Evolutionary conservation across 2,113 vertebrate genomes (phyloP).

Genomic region (Forbesichthys papilliferus): DNA sequence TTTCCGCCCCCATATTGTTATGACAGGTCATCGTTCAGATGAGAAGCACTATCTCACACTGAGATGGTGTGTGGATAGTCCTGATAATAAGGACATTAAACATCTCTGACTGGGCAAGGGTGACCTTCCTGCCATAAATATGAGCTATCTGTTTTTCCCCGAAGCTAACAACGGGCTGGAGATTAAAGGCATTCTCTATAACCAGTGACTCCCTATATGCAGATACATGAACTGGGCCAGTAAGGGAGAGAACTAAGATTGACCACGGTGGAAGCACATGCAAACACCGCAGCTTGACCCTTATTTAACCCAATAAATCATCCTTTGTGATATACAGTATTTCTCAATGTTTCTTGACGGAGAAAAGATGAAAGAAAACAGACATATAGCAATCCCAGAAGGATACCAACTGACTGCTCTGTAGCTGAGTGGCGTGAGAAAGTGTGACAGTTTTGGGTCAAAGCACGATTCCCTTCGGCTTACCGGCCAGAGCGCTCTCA

Average conservation of each 20-base stretch:
- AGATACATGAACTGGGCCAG: not conserved
- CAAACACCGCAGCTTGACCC: not conserved
- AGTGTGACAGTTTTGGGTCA: slow-evolving; percentile 69
- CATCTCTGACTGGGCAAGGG: slow-evolving; percentile 32
- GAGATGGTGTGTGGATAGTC: slow-evolving; percentile 26
- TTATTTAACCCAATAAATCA: slow-evolving; percentile 16
- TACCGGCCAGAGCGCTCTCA: slow-evolving; percentile 8
- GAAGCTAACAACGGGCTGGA: slow-evolving; percentile 2
- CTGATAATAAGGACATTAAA: slow-evolving; percentile 60
- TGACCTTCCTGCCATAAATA: slow-evolving; percentile 51
- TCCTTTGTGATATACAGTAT: not conserved
- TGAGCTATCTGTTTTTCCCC: slow-evolving; percentile 36
- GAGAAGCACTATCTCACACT: slow-evolving; percentile 30
- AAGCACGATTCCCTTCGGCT: slow-evolving; percentile 25
- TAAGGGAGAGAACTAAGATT: not conserved
- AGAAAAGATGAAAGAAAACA: not conserved
- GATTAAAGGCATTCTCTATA: slow-evolving; percentile 25
- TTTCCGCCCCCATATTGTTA: slow-evolving; percentile 12
- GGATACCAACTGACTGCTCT: slow-evolving; percentile 10
- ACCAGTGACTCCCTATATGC: not conserved
- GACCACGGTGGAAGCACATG: slow-evolving; percentile 2
- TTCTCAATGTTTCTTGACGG: not conserved
- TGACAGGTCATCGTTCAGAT: slow-evolving; percentile 48
- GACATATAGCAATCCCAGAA: slow-evolving; percentile 4
- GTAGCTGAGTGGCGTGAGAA: slow-evolving; percentile 26